Conservation (phyloP, 2,888 invertebrate genomes). For the Agrochola lota region DNA sequence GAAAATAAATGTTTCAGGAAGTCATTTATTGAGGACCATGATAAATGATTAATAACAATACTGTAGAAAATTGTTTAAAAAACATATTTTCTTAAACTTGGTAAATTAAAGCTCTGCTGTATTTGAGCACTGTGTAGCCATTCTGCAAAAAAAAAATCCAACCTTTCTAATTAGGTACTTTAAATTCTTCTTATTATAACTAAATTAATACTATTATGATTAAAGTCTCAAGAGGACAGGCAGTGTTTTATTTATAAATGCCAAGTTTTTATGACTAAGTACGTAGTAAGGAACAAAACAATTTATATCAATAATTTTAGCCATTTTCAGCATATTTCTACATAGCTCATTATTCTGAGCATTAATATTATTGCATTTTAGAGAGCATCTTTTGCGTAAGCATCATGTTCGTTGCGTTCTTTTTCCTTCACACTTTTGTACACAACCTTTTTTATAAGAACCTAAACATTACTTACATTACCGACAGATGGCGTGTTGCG, state of each 20-base stretch:
- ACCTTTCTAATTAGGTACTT: not conserved
- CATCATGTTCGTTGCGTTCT: slow-evolving; percentile 15
- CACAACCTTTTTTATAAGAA: slow-evolving; percentile 43
- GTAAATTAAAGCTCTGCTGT: not conserved
- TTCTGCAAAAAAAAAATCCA: not conserved
- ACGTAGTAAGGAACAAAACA: not conserved
- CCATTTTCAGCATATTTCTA: slow-evolving; percentile 33
- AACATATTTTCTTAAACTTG: not conserved
- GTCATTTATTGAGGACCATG: not conserved
- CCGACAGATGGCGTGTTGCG: slow-evolving; percentile 28
- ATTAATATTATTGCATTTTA: slow-evolving; percentile 24
- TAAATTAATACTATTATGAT: not conserved
- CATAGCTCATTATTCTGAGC: slow-evolving; percentile 6
- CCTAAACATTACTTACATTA: slow-evolving; percentile 28
- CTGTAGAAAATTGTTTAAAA: not conserved
- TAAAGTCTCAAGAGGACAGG: not conserved
- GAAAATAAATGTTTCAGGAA: not conserved
- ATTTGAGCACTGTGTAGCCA: not conserved
- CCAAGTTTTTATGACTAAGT: not conserved
- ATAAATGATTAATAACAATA: not conserved
- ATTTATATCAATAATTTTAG: not conserved
- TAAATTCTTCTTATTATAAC: not conserved
- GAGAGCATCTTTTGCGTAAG: slow-evolving; percentile 42
- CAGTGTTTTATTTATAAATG: not conserved
- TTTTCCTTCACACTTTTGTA: not conserved